Evolutionary conservation across 2,797 vertebrate genomes (phyloP).

Genomic region (Cercopithecus hamlyni): DNA sequence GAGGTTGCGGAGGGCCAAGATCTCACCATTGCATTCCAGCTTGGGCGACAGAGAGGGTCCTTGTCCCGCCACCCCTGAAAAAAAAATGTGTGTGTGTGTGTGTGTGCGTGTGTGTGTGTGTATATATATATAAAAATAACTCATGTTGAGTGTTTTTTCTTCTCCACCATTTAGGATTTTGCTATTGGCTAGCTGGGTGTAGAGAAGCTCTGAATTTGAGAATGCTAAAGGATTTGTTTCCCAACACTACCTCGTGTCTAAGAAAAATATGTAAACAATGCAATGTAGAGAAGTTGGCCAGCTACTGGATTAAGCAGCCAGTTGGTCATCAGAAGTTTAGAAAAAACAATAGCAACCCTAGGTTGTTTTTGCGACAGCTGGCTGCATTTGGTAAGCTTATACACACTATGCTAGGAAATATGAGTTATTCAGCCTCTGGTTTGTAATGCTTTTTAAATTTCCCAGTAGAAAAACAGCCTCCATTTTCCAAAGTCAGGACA

Average conservation of each 20-base stretch:
- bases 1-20: background rate
- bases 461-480: background rate
- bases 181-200: background rate
- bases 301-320: background rate
- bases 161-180: background rate
- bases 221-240: background rate
- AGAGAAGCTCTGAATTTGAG: background rate
- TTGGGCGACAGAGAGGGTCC: background rate
- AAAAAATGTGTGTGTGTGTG: background rate
- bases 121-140: no score
- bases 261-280: slow-evolving; percentile 55
- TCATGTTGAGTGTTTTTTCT: background rate
- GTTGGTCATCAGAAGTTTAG: background rate
- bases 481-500: background rate
- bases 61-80: background rate
- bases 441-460: slow-evolving; percentile 32
- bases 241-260: background rate
- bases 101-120: accelerated
- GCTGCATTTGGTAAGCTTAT: slow-evolving; percentile 4
- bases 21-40: background rate
- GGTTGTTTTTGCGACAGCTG: slow-evolving; percentile 53
- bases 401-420: background rate
- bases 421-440: background rate
- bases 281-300: background rate
- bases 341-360: background rate